Conservation (phyloP, 2,797 vertebrate genomes). For the Lateolabrax maculatus region DNA sequence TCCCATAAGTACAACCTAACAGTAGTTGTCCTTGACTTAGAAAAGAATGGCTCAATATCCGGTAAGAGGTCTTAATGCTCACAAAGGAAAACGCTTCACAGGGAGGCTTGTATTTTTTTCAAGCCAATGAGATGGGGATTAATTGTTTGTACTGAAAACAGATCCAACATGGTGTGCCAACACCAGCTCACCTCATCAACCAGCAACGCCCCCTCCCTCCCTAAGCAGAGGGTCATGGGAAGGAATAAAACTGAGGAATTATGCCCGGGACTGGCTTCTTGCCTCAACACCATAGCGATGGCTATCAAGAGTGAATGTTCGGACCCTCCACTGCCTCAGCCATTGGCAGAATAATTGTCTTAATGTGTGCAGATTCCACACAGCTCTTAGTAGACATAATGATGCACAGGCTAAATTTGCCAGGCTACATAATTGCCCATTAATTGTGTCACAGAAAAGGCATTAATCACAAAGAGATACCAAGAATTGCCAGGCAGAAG, state of each 20-base stretch:
- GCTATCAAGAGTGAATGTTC: constrained; percentile 68
- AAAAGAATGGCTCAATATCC: constrained; percentile 24
- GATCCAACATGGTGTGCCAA: constrained; percentile 51
- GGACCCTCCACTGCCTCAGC: constrained; percentile 61
- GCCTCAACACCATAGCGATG: constrained; percentile 66
- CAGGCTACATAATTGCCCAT: constrained; percentile 94
- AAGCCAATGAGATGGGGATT: constrained; percentile 66
- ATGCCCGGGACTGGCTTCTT: constrained; percentile 72
- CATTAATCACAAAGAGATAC: constrained; percentile 97
- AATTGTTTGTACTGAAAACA: constrained; percentile 72
- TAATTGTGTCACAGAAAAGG: constrained; percentile 96
- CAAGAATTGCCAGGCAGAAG: constrained; percentile 90
- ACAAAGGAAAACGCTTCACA: constrained; percentile 48
- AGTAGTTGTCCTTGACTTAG: constrained; percentile 32
- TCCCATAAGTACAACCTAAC: constrained; percentile 6
- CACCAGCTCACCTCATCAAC: constrained; percentile 72
- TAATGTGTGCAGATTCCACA: constrained; percentile 94
- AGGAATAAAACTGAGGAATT: constrained; percentile 82
- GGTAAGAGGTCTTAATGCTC: constrained; percentile 40
- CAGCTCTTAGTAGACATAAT: constrained; percentile 91
- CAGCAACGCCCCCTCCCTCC: constrained; percentile 50
- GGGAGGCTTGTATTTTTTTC: constrained; percentile 49
- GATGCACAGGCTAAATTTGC: constrained; percentile 90
- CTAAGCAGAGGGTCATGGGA: constrained; percentile 74
- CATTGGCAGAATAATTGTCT: constrained; percentile 90